Base-by-base conservation (phyloP, 2,797 vertebrate species). In the Octomys mimax region DNA sequence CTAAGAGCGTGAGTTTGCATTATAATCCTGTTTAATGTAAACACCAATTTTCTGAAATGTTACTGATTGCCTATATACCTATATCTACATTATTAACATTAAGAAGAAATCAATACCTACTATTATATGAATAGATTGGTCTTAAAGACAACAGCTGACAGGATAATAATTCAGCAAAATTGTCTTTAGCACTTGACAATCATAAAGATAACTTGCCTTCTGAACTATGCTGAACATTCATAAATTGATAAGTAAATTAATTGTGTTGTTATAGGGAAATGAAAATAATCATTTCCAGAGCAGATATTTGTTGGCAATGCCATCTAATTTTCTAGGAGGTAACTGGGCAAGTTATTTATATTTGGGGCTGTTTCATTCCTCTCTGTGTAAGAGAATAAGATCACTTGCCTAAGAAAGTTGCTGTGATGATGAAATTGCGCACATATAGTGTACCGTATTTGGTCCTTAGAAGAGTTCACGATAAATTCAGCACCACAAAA, bases 1-100 rank as follows among this genome's bases (percentile, higher is more conserved):
- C 24, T 10, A 21, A 33, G 79, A 71, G 49, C 2, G 2, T 36
- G 11, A 77, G 13, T 14, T 89, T 92, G 33, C 21, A 75, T 88
- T 92, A n/a, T 24, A 88, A 79, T 86, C 2, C 19, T 77, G 28
- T 95, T 92, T 83, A 89, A 94, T 83, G 52, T 66, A 33, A 90
- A 89, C 36, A 82, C 36, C 3, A 70, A 7, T 6, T 75, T 91
- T 93, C 54, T 91, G 59, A 82, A 71, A 93, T 71, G 18, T 61
- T 73, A 88, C 57, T 39, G 88, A 81, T 88, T 95, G 78, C 52
- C 31, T 26, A 36, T 49, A 8, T 49, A 62, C n/a, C 11, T 6
- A 36, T 64, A 46, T 73, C 12, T 73, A 2, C 33, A 16, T 62
- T n/a, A 36, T 90, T 80, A 39, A 33, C 82, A 71, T 16, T 42